phyloP scores from a whole-genome alignment of 1,140 invertebrate genomes.

The Limonius californicus region DNA sequence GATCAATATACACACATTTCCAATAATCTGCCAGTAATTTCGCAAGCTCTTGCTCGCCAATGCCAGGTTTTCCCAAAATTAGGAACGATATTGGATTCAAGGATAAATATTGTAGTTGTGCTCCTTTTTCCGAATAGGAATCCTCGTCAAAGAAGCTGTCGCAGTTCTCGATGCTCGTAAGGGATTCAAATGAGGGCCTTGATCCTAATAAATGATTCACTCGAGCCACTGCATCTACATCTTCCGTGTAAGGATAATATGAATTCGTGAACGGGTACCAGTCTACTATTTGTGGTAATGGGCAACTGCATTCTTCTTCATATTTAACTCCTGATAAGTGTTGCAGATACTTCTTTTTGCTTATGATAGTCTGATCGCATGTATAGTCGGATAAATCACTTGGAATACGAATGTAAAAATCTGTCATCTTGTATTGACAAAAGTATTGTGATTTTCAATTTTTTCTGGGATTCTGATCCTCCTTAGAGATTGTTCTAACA shows the following conservation, averaged over 20 bases:
- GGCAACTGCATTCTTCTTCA: slow-evolving; percentile 20
- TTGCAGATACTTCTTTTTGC: slow-evolving; percentile 29
- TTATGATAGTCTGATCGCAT: slow-evolving; percentile 36
- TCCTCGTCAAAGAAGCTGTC: slow-evolving; percentile 17
- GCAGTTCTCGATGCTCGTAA: neutral
- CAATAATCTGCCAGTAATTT: slow-evolving; percentile 52
- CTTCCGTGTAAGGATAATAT: slow-evolving; percentile 47
- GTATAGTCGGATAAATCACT: slow-evolving; percentile 25
- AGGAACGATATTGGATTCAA: slow-evolving; percentile 53
- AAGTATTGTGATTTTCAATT: too few relatives aligned
- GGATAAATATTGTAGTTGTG: slow-evolving; percentile 50
- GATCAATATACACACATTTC: slow-evolving; percentile 56
- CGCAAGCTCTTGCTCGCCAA: slow-evolving; percentile 50
- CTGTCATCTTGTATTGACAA: slow-evolving; percentile 30
- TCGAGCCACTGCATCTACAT: slow-evolving; percentile 43
- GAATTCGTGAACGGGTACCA: slow-evolving; percentile 43
- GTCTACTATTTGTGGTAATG: slow-evolving; percentile 11
- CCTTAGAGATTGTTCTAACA: too few relatives aligned
- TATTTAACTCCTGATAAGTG: slow-evolving; percentile 24
- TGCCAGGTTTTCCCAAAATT: slow-evolving; percentile 56
- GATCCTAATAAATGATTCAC: slow-evolving; percentile 32
- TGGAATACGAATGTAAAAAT: slow-evolving; percentile 26
- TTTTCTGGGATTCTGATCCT: too few relatives aligned
- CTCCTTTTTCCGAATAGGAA: slow-evolving; percentile 44
- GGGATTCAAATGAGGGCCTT: slow-evolving; percentile 9